Evolutionary conservation across 1,140 invertebrate species (phyloP).

Genomic region (Hyphantria cunea): DNA sequence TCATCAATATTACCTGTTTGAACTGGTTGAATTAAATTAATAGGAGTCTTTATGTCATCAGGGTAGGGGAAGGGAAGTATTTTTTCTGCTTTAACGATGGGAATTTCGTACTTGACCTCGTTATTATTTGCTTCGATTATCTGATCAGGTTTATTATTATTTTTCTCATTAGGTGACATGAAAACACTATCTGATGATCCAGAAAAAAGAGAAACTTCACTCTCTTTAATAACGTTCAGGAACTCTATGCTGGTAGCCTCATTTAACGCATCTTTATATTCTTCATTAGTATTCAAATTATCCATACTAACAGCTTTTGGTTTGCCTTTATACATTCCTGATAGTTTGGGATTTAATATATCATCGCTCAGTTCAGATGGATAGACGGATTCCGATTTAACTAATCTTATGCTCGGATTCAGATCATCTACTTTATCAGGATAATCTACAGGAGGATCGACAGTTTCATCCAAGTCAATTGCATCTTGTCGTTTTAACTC

Average conservation of each 20-base stretch:
- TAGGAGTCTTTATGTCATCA: constrained; percentile 39
- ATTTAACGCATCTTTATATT: constrained; percentile 61
- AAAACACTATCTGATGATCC: constrained; percentile 67
- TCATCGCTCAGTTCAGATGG: constrained; percentile 36
- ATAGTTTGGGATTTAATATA: constrained; percentile 60
- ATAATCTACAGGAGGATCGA: constrained; percentile 25
- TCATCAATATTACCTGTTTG: constrained; percentile 32
- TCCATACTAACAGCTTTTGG: constrained; percentile 70
- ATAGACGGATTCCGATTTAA: constrained; percentile 53
- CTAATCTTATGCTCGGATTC: constrained; percentile 29
- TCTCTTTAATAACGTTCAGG: constrained; percentile 43
- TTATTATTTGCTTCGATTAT: constrained; percentile 17
- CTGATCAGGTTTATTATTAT: constrained; percentile 39
- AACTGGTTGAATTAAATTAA: constrained; percentile 27
- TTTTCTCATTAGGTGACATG: constrained; percentile 42
- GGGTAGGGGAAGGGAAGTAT: constrained; percentile 61
- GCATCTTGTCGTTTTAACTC: constrained; percentile 62
- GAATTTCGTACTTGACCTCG: constrained; percentile 30
- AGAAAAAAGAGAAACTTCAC: constrained; percentile 58
- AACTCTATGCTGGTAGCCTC: constrained; percentile 72
- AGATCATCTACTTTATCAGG: constrained; percentile 31
- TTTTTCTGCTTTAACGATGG: constrained; percentile 57
- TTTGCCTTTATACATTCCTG: constrained; percentile 63
- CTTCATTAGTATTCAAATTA: constrained; percentile 53
- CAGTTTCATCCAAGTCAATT: constrained; percentile 45